phyloP scores from a whole-genome alignment of 2,888 invertebrate genomes.

The Kryphioiulus occultus region DNA sequence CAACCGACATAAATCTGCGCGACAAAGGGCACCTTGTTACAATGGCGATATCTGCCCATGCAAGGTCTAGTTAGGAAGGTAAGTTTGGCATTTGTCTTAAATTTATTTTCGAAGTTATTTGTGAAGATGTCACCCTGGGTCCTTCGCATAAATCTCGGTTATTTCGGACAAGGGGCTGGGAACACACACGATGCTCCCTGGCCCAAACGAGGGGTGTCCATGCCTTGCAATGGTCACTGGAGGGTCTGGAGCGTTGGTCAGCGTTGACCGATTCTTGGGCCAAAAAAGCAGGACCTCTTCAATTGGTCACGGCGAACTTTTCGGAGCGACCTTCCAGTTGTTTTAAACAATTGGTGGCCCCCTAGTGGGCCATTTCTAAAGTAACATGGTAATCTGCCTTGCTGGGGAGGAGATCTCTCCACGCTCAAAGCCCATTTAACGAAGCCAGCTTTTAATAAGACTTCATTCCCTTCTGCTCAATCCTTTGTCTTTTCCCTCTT shows the following conservation, averaged over 20 bases:
- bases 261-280: not conserved
- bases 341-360: conserved; percentile 37
- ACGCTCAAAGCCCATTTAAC: conserved; percentile 47
- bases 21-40: not conserved
- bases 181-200: not conserved
- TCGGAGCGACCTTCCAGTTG: not conserved
- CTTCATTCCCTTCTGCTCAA: conserved; percentile 45
- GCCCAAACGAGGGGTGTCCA: not conserved
- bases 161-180: not conserved
- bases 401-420: not conserved
- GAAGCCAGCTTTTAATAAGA: conserved; percentile 45
- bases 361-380: conserved; percentile 42
- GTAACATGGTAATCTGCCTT: conserved; percentile 39
- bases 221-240: not conserved
- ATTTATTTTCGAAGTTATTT: conserved; percentile 22
- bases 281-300: not conserved
- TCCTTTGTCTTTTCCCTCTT: conserved; percentile 41
- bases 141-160: not conserved
- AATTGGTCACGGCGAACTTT: conserved; percentile 22
- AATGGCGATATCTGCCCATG: not conserved
- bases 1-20: not conserved
- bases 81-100: conserved; percentile 4
- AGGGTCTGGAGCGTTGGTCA: not conserved
- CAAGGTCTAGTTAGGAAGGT: not conserved
- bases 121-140: conserved; percentile 27